Base-by-base conservation (phyloP, 1,140 invertebrate genomes). In the Formica selysi region DNA sequence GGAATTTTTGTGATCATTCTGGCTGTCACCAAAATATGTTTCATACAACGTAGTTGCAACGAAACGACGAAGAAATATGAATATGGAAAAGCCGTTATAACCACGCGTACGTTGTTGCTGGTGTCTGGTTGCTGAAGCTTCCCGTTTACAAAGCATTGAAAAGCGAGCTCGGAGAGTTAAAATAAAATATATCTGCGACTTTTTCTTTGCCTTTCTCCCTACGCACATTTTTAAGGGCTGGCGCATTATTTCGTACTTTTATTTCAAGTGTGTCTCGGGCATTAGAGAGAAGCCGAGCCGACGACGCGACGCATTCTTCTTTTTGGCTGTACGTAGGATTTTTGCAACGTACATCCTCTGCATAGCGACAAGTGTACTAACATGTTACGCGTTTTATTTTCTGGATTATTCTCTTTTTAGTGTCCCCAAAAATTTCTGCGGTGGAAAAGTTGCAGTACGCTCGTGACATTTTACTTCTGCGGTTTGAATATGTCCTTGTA, bases 151-250 rank as follows among this genome's bases (percentile, higher is more conserved):
- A 67, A 51, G 22, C 54, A 61, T 70, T 54, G 65, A 80, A 83
- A 83, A 74, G 62, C 54, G 54, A 74, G 38, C 36, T 26, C 64
- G 13, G n/a, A 13, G 38, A 74, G 57, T 83, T 83, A 48, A 61
- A 81, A 81, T 44, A 71, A 80, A 71, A 74, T 76, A 74, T 51
- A 13, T 59, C 19, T 10, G 81, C 54, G 41, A 67, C 51, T 62
- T 51, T 51, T 51, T 71, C 5, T 41, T 76, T 51, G 61, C 8
- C 57, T 36, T 38, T n/a, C 5, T 29, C 11, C 3, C 16, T 64
- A 62, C 26, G 70, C 62, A 74, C 51, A 79, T 86, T 73, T 88
- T 88, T 86, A 88, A 86, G 76, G 87, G 62, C 51, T 6, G 41
- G n/a, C 26, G 59, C 67, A 81, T 89, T 51, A 51, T 19, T 51